phyloP scores from a whole-genome alignment of 1,140 invertebrate genomes.

The Bombyx mori region DNA sequence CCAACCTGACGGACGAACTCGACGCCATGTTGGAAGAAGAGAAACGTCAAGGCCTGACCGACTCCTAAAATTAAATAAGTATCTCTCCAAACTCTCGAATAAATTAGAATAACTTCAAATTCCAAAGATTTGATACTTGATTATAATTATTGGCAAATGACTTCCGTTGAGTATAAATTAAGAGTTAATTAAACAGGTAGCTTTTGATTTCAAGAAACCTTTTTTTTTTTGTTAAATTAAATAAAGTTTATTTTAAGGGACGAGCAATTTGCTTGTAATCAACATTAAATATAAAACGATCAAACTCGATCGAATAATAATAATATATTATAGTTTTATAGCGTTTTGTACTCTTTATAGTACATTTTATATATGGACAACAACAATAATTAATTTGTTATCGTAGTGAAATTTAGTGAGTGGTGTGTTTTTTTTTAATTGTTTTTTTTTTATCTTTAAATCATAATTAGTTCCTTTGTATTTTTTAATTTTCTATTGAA shows the following conservation, averaged over 20 bases:
- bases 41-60: constrained; percentile 82
- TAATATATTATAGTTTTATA: constrained; percentile 23
- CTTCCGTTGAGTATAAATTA: constrained; percentile 14
- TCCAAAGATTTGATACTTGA: constrained; percentile 44
- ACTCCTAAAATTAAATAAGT: constrained; percentile 57
- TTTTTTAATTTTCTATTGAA: constrained; percentile 35
- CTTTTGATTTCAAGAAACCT: no score
- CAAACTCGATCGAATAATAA: background rate
- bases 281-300: no score
- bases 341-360: constrained; percentile 27
- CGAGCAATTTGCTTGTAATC: no score
- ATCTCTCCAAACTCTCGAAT: constrained; percentile 4
- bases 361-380: constrained; percentile 26
- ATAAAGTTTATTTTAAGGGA: no score
- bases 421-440: constrained; percentile 25
- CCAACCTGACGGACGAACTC: constrained; percentile 92
- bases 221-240: no score
- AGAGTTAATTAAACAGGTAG: no score
- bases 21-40: constrained; percentile 96
- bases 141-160: constrained; percentile 16
- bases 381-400: constrained; percentile 6
- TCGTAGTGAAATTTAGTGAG: constrained; percentile 13
- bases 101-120: constrained; percentile 22
- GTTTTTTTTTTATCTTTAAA: constrained; percentile 4
- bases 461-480: constrained; percentile 43